phyloP scores from a whole-genome alignment of 2,797 vertebrate species.

The Microchirus variegatus region DNA sequence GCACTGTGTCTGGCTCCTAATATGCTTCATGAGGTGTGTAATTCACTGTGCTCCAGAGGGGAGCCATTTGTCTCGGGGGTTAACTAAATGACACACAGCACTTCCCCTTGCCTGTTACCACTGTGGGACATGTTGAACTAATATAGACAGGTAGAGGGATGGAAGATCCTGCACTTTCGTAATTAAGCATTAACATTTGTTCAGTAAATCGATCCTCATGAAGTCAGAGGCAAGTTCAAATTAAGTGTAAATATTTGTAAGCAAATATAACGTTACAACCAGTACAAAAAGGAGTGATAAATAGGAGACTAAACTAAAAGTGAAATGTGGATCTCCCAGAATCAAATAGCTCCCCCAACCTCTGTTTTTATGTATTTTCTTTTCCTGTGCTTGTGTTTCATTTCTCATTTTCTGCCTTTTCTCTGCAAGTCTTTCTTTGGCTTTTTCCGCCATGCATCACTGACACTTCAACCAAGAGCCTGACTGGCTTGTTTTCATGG shows the following conservation, averaged over 20 bases:
- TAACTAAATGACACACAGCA: conserved; percentile 90
- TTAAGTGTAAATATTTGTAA: conserved; percentile 66
- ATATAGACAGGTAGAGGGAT: conserved; percentile 71
- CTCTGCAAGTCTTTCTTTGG: conserved; percentile 60
- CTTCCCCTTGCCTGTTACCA: conserved; percentile 85
- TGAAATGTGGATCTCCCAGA: conserved; percentile 40
- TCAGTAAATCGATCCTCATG: conserved; percentile 64
- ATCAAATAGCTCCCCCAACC: conserved; percentile 47
- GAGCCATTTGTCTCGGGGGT: conserved; percentile 89
- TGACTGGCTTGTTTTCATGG: conserved; percentile 90
- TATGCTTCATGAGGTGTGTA: conserved; percentile 93
- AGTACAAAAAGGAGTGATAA: conserved; percentile 18
- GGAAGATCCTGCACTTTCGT: conserved; percentile 44
- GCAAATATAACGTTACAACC: conserved; percentile 54
- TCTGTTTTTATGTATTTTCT: conserved; percentile 64
- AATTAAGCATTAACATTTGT: conserved; percentile 66
- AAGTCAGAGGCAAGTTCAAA: conserved; percentile 49
- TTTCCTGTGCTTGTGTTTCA: conserved; percentile 58
- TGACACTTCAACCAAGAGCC: conserved; percentile 92
- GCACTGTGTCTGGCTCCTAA: conserved; percentile 88
- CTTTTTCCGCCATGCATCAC: conserved; percentile 77
- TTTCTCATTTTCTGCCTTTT: conserved; percentile 61
- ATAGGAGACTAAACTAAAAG: conserved; percentile 35
- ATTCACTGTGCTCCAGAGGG: conserved; percentile 87
- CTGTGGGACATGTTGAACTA: conserved; percentile 77